A percentile compares a stretch with the other conserved stretches of the same genome.
These are phyloP conservation scores for Acrobasis suavella DNA, from an alignment of 2,888 invertebrate species.

Conservation along the genomic window DNA sequence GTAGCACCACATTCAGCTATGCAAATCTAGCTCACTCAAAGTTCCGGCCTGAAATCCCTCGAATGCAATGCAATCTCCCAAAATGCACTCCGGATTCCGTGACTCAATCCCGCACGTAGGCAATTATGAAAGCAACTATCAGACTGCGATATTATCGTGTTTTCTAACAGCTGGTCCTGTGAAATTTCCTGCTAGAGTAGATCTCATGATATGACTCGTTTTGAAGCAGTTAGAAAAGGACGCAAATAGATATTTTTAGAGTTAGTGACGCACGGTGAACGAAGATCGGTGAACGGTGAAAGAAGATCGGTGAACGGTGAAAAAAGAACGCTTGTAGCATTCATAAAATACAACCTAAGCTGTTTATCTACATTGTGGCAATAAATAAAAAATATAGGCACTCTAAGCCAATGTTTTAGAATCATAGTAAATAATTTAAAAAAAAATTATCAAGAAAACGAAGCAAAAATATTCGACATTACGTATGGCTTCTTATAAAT, in stretches of 20 bases:
- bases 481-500: too few species aligned
- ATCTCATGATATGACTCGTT: too few species aligned
- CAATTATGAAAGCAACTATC: constrained; percentile 22
- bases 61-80: constrained; percentile 23
- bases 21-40: constrained; percentile 20
- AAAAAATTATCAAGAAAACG: too few species aligned
- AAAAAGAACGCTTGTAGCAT: too few species aligned
- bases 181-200: neutral
- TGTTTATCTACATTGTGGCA: neutral
- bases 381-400: too few species aligned
- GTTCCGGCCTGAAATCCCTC: constrained; percentile 17
- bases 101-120: constrained; percentile 19
- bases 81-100: constrained; percentile 16
- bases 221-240: too few species aligned
- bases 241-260: too few species aligned
- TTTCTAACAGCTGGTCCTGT: constrained; percentile 12
- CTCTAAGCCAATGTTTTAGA: neutral
- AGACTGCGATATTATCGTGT: constrained; percentile 14
- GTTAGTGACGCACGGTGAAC: too few species aligned
- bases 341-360: too few species aligned
- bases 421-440: neutral
- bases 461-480: too few species aligned
- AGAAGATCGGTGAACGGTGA: too few species aligned
- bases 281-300: too few species aligned
- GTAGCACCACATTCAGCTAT: constrained; percentile 13